A percentile compares a stretch with the other conserved stretches of the same genome.
Evolutionary conservation across 2,888 invertebrate species (phyloP).

Genomic region (Coleophora flavipennella): DNA sequence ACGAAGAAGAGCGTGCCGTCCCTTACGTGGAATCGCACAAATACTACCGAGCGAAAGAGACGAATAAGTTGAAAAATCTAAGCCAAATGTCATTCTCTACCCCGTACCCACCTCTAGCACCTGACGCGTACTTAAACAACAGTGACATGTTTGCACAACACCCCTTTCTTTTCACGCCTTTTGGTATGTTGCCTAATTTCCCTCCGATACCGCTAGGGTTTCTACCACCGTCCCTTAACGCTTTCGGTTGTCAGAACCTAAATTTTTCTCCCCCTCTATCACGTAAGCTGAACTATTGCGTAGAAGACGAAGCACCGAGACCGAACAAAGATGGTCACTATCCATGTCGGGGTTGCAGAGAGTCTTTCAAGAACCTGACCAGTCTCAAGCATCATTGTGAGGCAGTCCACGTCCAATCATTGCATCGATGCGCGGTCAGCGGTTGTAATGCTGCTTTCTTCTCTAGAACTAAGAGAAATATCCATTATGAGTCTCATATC

Average conservation of each 20-base stretch:
- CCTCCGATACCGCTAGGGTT: slow-evolving; percentile 59
- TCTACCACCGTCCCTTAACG: slow-evolving; percentile 55
- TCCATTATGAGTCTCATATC: slow-evolving; percentile 80
- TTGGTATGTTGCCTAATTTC: slow-evolving; percentile 63
- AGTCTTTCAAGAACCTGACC: slow-evolving; percentile 74
- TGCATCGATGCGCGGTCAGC: slow-evolving; percentile 82
- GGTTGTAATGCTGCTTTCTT: slow-evolving; percentile 86
- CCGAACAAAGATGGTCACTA: slow-evolving; percentile 78
- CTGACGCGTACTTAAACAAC: slow-evolving; percentile 52
- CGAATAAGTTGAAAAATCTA: slow-evolving; percentile 47
- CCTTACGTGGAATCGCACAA: slow-evolving; percentile 71
- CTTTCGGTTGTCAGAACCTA: slow-evolving; percentile 50
- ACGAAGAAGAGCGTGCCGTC: slow-evolving; percentile 77
- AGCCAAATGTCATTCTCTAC: slow-evolving; percentile 41
- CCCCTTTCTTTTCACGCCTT: slow-evolving; percentile 61
- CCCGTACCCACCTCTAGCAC: slow-evolving; percentile 50
- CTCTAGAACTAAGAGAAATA: slow-evolving; percentile 83
- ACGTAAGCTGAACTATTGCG: slow-evolving; percentile 69
- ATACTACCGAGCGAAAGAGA: slow-evolving; percentile 52
- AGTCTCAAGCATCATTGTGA: slow-evolving; percentile 83
- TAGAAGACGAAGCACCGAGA: slow-evolving; percentile 78
- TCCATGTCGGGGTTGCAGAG: slow-evolving; percentile 80
- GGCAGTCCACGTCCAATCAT: slow-evolving; percentile 76
- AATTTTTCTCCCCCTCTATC: slow-evolving; percentile 47
- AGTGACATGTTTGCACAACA: slow-evolving; percentile 59